phyloP scores from a whole-genome alignment of 92 coral and sea anemone genomes.

The Phenganax marumi region DNA sequence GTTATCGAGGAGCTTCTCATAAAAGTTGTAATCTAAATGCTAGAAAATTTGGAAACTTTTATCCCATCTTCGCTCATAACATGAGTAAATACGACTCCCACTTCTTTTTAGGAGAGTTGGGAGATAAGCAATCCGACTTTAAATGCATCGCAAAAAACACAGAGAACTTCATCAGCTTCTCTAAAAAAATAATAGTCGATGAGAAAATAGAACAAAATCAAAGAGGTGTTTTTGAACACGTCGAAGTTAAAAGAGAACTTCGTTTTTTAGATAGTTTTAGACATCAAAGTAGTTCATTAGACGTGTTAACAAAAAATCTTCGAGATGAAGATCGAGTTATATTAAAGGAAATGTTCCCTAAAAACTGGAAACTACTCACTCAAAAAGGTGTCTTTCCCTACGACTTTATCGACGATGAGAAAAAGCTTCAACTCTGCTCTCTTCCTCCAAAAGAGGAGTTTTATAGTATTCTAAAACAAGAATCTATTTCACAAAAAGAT shows the following conservation, averaged over 20 bases:
- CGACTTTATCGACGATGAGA: slow-evolving; percentile 12
- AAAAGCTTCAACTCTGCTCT: background rate
- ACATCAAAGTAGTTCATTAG: no score
- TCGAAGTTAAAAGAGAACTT: background rate
- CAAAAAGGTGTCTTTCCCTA: slow-evolving; percentile 48
- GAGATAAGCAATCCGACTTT: background rate
- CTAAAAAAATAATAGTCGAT: background rate
- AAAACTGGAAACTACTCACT: background rate
- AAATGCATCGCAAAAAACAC: background rate
- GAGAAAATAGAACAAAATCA: background rate
- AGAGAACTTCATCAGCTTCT: background rate
- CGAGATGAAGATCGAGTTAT: background rate
- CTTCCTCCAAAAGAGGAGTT: slow-evolving; percentile 35
- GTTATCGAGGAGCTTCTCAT: slow-evolving; percentile 47
- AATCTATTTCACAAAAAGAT: slow-evolving; percentile 1
- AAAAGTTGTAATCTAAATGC: slow-evolving; percentile 28
- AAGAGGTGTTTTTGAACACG: background rate
- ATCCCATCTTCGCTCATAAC: slow-evolving; percentile 54
- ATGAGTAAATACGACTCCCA: slow-evolving; percentile 28
- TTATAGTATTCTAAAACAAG: background rate
- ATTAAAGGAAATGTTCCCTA: background rate
- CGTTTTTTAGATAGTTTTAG: background rate
- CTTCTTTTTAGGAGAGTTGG: background rate
- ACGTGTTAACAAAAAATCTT: background rate
- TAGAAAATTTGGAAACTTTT: slow-evolving; percentile 27